Base-by-base conservation (phyloP, 2,113 vertebrate genomes). In the Clarias magur region DNA sequence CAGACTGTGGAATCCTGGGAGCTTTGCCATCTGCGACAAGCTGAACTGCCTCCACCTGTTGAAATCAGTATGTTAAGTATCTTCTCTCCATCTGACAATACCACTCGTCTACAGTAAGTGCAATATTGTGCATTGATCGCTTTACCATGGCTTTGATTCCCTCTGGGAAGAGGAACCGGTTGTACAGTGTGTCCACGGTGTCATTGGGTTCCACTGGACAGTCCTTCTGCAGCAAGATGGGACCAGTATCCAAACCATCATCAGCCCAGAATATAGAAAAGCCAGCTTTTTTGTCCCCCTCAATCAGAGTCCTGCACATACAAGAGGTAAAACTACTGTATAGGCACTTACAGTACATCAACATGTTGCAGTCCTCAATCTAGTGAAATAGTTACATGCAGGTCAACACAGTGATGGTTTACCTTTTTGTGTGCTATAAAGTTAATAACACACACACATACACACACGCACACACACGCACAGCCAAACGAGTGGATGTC, bases 251-350 rank as follows among this genome's bases (percentile, higher is more conserved):
- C 92, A 99, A 95, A 8, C 98, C 98, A 23, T 97, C 97, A 78
- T 99, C 98, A 17, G 98, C 98, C 98, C 98, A 99, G 94, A 99
- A 99, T 89, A 99, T 91, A 9, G 96, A 95, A 93, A 99, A 97
- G 15, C 98, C 98, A 25, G 97, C 97, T 90, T 96, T 97, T 91
- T 96, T 96, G 89, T 99, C 98, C 23, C 98, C 98, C 30, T 97
- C 95, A 91, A 99, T 99, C 84, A 99, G 95, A 87, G 98, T 99
- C 98, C 98, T 99, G 91, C 27, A 27, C 21, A 78, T 59, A 48
- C 57, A 84, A 42, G 83, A 1, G 13, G 75, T 72, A 72, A 56
- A 56, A 54, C 1, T 27, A 79, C 16, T 60, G 56, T 57, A 27
- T 9, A 19, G 30, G 53, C 27, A 62, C 11, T 80, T 7, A 34